Conservation (phyloP, 37 sponge, comb jelly and placozoan species). For the Halisarca cf. caerulea region DNA sequence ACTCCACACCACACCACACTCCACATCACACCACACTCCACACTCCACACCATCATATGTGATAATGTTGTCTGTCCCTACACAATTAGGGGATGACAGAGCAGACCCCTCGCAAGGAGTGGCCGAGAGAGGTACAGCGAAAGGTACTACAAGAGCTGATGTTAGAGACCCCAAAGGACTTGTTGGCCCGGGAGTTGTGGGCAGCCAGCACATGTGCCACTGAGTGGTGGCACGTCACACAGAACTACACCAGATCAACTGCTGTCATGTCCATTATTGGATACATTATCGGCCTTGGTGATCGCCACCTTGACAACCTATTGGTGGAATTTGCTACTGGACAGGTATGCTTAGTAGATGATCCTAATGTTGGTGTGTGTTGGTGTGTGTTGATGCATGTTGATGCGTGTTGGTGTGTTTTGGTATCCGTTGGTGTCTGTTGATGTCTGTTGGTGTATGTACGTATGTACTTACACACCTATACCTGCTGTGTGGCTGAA, state of each 20-base stretch:
- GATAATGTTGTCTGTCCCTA: not conserved
- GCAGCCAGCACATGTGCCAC: slow-evolving; percentile 92
- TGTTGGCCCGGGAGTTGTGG: slow-evolving; percentile 94
- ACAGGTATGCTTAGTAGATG: slow-evolving; percentile 51
- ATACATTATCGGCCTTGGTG: slow-evolving; percentile 98
- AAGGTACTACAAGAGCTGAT: slow-evolving; percentile 87
- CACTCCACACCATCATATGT: not conserved
- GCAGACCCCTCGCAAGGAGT: slow-evolving; percentile 84
- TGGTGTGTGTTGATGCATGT: no score
- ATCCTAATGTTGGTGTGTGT: not conserved
- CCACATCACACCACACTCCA: no score
- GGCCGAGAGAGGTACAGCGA: slow-evolving; percentile 84
- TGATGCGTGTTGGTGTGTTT: no score
- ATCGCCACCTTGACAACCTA: slow-evolving; percentile 98
- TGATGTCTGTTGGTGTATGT: no score
- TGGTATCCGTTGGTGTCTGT: no score
- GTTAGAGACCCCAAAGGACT: slow-evolving; percentile 85
- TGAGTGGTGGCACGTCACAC: slow-evolving; percentile 94
- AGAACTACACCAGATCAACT: slow-evolving; percentile 90
- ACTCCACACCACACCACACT: no score
- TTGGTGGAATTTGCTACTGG: slow-evolving; percentile 92
- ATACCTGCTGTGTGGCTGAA: no score
- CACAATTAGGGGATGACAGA: slow-evolving; percentile 59
- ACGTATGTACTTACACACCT: no score
- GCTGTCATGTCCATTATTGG: slow-evolving; percentile 99